Base-by-base conservation (phyloP, 1,140 invertebrate genomes). In the Cydia fagiglandana region DNA sequence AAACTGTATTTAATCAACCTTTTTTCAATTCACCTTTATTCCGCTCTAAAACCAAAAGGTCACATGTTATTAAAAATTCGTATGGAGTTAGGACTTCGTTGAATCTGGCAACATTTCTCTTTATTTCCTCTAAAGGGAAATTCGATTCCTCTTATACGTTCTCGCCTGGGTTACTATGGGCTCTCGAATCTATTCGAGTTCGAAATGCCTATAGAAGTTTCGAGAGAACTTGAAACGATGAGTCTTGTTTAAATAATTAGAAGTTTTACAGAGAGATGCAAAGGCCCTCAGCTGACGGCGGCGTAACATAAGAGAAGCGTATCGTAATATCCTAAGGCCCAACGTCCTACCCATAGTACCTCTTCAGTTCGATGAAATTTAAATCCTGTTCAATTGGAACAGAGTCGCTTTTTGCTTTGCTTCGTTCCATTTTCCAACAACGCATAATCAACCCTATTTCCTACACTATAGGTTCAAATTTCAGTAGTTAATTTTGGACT, bases 61-160 rank as follows among this genome's bases (percentile, higher is more conserved):
- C 56, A 5, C 20, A 61, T 4, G 56, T 61, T n/a, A 4, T 61
- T 24, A 10, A 2, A 20, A 61, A 24, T 53, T 61, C 7, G 20
- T 61, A 61, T 61, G 20, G 9, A 61, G 7, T 17, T 61, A 61
- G 5, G 20, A 61, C 56, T 2, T 24, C 9, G 10, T 24, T 12
- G 56, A 12, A 20, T 2, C 17, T 61, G 56, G 56, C 56, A 61
- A 61, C 56, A 61, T 61, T 61, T 61, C 1, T 20, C 56, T 61
- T 61, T 61, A 61, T 61, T 24, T 61, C 56, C 56, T 61, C 9
- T 17, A 24, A 61, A 61, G 56, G 56, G 56, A 24, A 61, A 61
- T 61, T 24, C 56, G 56, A 61, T 61, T 24, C 56, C 56, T 61
- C 56, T 20, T 61, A 61, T 61, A 61, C 56, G 56, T 61, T 61